These are phyloP conservation scores for Cyclargus thomasi DNA, from an alignment of 1,140 invertebrate genomes.

Conservation along the genomic window DNA sequence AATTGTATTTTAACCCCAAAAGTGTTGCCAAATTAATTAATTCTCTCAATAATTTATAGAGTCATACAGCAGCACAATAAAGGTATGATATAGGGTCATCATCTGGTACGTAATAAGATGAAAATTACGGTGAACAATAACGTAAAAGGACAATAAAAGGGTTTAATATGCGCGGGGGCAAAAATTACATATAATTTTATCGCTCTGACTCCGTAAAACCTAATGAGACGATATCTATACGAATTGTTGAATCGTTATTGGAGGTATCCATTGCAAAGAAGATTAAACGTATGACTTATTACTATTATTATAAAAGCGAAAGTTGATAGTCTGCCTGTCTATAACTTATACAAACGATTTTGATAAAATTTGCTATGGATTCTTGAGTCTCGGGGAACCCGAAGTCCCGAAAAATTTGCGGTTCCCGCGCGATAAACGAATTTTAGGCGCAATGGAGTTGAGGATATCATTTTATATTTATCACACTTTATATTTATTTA, in stretches of 20 bases:
- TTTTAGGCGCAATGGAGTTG: too few species aligned
- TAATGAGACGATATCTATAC: constrained; percentile 2
- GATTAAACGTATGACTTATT: neutral
- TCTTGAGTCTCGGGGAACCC: too few species aligned
- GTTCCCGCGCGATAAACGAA: too few species aligned
- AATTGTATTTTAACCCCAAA: neutral
- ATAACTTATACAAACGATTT: neutral
- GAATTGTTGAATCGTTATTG: neutral
- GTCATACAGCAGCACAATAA: neutral
- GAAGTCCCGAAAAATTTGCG: too few species aligned
- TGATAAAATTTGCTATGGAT: too few species aligned
- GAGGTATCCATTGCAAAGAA: neutral
- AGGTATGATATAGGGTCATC: neutral
- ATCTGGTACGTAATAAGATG: neutral
- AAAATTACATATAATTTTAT: constrained; percentile 4
- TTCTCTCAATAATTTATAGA: neutral
- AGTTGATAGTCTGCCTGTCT: neutral
- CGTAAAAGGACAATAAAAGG: neutral
- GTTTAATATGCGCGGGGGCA: neutral
- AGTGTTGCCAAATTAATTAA: neutral
- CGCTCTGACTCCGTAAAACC: neutral
- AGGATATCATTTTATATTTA: too few species aligned
- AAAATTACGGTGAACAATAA: constrained; percentile 1
- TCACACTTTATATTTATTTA: too few species aligned
- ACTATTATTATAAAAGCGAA: neutral